These are phyloP conservation scores for Aethes cnicana DNA, from an alignment of 2,888 invertebrate genomes.

Conservation along the genomic window DNA sequence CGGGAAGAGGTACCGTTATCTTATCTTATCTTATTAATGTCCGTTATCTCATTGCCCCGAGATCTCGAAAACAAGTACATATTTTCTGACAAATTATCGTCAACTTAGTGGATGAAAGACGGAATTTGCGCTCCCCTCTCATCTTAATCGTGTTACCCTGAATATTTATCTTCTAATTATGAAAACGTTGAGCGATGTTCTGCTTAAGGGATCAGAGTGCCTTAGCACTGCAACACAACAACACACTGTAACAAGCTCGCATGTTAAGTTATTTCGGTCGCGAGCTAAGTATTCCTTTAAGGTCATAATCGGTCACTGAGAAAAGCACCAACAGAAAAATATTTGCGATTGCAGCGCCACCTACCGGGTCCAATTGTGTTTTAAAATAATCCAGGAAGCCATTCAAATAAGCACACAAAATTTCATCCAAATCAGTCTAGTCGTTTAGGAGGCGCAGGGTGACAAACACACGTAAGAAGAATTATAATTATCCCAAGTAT, in stretches of 20 bases:
- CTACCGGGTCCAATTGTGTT: no score
- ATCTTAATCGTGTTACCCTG: conserved; percentile 52
- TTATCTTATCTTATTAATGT: conserved; percentile 13
- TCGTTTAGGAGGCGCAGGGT: no score
- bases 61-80: conserved; percentile 32
- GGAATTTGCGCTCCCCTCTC: conserved; percentile 44
- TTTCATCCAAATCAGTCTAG: no score
- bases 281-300: conserved; percentile 9
- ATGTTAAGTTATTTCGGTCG: conserved; percentile 19
- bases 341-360: no score
- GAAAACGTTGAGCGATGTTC: conserved; percentile 37
- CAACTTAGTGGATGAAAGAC: conserved; percentile 39
- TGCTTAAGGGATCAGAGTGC: conserved; percentile 20
- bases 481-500: no score
- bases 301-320: neutral
- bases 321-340: no score
- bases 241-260: conserved; percentile 9
- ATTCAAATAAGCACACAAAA: no score
- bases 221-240: conserved; percentile 7
- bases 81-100: conserved; percentile 44
- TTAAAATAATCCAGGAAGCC: no score
- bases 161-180: conserved; percentile 54
- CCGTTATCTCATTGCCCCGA: conserved; percentile 13
- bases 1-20: no score
- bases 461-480: no score